Conservation (phyloP, 2,888 invertebrate genomes). For the Drosophila gaucha region DNA sequence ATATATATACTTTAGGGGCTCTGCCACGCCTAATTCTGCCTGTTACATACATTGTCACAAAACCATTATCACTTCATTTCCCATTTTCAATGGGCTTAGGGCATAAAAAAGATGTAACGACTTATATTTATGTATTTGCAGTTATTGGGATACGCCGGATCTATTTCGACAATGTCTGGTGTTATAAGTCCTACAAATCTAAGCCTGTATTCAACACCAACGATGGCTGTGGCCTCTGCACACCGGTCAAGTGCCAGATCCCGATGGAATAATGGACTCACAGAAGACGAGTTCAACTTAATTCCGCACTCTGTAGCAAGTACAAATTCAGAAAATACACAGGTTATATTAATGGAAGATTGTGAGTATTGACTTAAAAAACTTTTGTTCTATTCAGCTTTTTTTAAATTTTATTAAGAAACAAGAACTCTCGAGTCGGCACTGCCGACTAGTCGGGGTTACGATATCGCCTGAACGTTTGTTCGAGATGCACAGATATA, state of each 20-base stretch:
- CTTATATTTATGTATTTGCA: constrained; percentile 80
- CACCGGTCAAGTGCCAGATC: constrained; percentile 89
- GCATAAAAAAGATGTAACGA: too few relatives aligned
- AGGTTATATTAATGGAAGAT: constrained; percentile 92
- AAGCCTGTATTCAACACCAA: constrained; percentile 91
- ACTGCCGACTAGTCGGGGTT: too few relatives aligned
- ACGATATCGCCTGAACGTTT: too few relatives aligned
- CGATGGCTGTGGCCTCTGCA: constrained; percentile 85
- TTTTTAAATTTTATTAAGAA: too few relatives aligned
- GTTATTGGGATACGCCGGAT: constrained; percentile 97
- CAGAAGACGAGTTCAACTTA: constrained; percentile 98
- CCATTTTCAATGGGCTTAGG: too few relatives aligned
- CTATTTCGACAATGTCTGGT: constrained; percentile 91
- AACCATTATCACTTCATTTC: too few relatives aligned
- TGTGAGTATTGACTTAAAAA: constrained; percentile 85
- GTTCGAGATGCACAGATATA: too few relatives aligned
- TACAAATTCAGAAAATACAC: constrained; percentile 87
- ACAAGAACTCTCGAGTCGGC: too few relatives aligned
- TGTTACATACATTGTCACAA: too few relatives aligned
- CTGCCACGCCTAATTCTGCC: too few relatives aligned
- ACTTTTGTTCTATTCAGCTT: too few relatives aligned
- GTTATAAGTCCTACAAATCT: constrained; percentile 95
- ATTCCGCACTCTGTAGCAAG: constrained; percentile 90
- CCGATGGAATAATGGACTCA: constrained; percentile 95
- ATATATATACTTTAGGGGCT: too few relatives aligned